phyloP scores from a whole-genome alignment of 1,140 invertebrate genomes.

The Neodiprion fabricii region DNA sequence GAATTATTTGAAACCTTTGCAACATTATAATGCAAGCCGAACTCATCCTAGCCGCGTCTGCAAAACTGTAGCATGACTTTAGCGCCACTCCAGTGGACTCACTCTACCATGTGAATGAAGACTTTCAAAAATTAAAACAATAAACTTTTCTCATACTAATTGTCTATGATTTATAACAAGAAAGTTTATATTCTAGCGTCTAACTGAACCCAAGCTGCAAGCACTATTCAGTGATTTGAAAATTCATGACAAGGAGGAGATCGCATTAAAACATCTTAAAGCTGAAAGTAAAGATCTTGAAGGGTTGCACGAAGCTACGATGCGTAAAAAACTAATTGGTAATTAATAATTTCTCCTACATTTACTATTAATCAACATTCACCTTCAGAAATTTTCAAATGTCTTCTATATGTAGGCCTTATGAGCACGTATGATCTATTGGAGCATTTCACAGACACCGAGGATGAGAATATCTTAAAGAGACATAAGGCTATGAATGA shows the following conservation, averaged over 20 bases:
- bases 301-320: slow-evolving; percentile 82
- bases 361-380: slow-evolving; percentile 20
- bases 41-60: too few species aligned
- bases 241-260: slow-evolving; percentile 91
- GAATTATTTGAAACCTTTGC: neutral
- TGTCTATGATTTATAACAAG: neutral
- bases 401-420: slow-evolving; percentile 63
- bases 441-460: slow-evolving; percentile 79
- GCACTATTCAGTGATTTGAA: slow-evolving; percentile 87
- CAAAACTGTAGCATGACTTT: too few species aligned
- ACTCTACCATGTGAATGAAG: neutral
- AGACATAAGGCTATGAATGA: slow-evolving; percentile 53
- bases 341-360: slow-evolving; percentile 25
- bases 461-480: slow-evolving; percentile 63
- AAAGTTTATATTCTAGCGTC: slow-evolving; percentile 65
- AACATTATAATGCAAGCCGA: neutral
- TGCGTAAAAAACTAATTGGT: slow-evolving; percentile 81
- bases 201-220: slow-evolving; percentile 84
- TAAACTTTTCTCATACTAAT: too few species aligned
- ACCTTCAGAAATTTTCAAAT: slow-evolving; percentile 11
- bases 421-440: slow-evolving; percentile 82
- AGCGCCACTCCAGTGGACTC: slow-evolving; percentile 16
- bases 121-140: neutral
- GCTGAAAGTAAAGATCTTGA: slow-evolving; percentile 85
- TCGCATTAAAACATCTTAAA: slow-evolving; percentile 81